These are phyloP conservation scores for Psophia crepitans DNA, from an alignment of 2,113 vertebrate species.

Conservation along the genomic window DNA sequence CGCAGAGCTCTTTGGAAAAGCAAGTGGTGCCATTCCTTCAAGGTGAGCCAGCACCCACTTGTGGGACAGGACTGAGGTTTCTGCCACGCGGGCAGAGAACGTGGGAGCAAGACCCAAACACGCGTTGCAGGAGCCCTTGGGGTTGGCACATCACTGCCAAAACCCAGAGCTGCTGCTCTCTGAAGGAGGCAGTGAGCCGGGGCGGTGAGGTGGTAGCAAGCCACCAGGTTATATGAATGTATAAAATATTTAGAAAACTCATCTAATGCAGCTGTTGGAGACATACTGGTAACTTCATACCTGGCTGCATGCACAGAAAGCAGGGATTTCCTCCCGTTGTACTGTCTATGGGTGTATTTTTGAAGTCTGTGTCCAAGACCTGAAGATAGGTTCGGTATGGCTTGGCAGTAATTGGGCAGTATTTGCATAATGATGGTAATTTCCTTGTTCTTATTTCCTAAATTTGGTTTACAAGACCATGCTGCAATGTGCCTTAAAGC, in stretches of 20 bases:
- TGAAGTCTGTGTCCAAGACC: not conserved
- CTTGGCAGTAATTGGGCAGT: not conserved
- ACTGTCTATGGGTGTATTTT: not conserved
- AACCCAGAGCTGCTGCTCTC: not conserved
- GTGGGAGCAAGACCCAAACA: not conserved
- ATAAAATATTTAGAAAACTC: not conserved
- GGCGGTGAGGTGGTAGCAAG: not conserved
- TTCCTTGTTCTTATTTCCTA: not conserved
- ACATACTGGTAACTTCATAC: not conserved
- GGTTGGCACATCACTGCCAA: not conserved
- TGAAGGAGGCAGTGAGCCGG: not conserved
- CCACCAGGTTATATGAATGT: not conserved
- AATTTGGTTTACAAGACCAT: not conserved
- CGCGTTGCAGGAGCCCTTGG: fast-evolving
- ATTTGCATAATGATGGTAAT: slow-evolving; percentile 20
- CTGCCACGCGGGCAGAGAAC: not conserved
- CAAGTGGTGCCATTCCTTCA: not conserved
- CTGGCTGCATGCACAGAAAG: not conserved
- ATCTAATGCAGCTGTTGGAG: not conserved
- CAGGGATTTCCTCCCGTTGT: not conserved
- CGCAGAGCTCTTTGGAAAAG: not conserved
- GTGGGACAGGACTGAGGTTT: not conserved
- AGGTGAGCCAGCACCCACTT: not conserved
- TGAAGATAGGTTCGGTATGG: not conserved
- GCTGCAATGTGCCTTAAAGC: slow-evolving; percentile 1